Base-by-base conservation (phyloP, 2,797 vertebrate species). In the Galago senegalensis region DNA sequence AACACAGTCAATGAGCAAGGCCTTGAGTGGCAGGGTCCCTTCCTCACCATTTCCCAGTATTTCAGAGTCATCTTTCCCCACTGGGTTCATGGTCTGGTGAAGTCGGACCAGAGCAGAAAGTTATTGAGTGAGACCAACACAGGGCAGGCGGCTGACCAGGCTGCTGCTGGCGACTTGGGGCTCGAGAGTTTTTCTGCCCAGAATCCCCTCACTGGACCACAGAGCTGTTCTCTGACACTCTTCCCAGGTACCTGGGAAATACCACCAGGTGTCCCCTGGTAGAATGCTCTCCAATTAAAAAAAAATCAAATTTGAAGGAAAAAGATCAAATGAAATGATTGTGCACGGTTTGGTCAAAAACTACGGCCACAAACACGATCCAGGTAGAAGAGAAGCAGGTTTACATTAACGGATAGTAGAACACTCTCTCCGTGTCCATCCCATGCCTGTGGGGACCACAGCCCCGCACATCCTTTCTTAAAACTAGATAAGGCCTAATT, bases 221-320 rank as follows among this genome's bases (percentile, higher is more conserved):
- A 76, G 94, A 97, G 82, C 0, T 61, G 61, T 70, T 3, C 23
- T 95, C 94, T 69, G 82, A 53, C 81, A 65, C 93, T 49, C 56
- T 21, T 89, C 63, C 40, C 31, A 11, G 60, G 69, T n/a, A 40
- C n/a, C 79, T 67, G 70, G 40, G 91, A 83, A 65, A 0, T 4
- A 67, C 7, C 5, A 6, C 29, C 7, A 13, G 72, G 11, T n/a
- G 29, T 21, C n/a, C 23, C 61, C 5, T 29, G 9, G 20, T 14
- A 34, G 13, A 29, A 7, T 76, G 25, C 29, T 40, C 7, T 60
- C 56, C 17, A 49, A 9, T 34, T 53, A 46, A 16, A 46, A 87
- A 73, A 69, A 70, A 18, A 3, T 3, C 13, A 27, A 14, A 17
- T 12, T 2, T 29, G n/a, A 21, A 0, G 7, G 21, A 46, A 93